Evolutionary conservation across 2,888 invertebrate species (phyloP).

Genomic region (Zootermopsis nevadensis): DNA sequence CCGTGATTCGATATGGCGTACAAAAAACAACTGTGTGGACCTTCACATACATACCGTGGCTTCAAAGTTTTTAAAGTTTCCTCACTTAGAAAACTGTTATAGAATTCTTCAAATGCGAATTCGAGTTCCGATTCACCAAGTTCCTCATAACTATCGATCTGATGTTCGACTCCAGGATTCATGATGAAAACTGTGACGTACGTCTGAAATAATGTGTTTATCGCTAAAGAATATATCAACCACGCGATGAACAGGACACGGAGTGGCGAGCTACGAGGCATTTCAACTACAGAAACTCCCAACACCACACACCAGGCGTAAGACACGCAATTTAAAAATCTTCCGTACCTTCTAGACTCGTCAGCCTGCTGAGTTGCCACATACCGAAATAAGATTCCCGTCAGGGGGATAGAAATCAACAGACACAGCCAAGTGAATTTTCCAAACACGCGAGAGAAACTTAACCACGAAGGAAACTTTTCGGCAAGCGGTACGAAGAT

Average conservation of each 20-base stretch:
- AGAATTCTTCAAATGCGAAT: not conserved
- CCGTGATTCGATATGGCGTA: not conserved
- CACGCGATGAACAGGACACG: not conserved
- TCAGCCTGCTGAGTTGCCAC: not conserved
- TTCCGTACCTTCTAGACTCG: no score
- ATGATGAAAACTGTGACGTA: not conserved
- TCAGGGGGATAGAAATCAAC: not conserved
- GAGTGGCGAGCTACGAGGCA: not conserved
- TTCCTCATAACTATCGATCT: not conserved
- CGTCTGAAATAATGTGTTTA: not conserved
- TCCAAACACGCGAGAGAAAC: not conserved
- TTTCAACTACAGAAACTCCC: not conserved
- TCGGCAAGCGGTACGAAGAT: not conserved
- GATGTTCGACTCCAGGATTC: not conserved
- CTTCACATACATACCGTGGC: not conserved
- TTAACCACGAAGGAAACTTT: not conserved
- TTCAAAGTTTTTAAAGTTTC: not conserved
- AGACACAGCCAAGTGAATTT: not conserved
- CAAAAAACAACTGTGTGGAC: not conserved
- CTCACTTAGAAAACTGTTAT: not conserved
- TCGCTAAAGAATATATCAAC: not conserved
- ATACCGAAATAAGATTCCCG: not conserved
- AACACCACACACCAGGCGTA: not conserved
- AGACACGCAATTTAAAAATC: not conserved
- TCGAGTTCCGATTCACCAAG: not conserved